Conservation (phyloP, 1,140 invertebrate species). For the Wasmannia auropunctata region DNA sequence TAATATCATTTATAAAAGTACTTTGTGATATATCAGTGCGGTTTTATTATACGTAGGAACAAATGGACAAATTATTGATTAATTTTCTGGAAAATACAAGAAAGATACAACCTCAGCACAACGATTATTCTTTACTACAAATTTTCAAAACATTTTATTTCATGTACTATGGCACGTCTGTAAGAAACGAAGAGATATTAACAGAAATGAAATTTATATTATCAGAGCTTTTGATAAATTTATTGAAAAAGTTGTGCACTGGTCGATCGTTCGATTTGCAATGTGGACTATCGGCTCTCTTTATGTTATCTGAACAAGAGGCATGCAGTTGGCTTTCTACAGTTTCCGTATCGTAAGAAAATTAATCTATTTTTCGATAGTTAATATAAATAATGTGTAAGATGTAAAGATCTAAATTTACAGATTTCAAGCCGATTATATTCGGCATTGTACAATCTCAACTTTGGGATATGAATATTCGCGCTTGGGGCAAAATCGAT, state of each 20-base stretch:
- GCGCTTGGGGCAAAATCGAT: conserved; percentile 66
- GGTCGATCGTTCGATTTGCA: conserved; percentile 74
- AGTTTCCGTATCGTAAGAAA: conserved; percentile 68
- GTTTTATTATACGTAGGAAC: conserved; percentile 23
- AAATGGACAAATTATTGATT: conserved; percentile 35
- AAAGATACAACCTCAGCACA: conserved; percentile 68
- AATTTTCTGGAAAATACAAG: conserved; percentile 53
- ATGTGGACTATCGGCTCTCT: conserved; percentile 76
- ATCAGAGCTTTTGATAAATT: conserved; percentile 20
- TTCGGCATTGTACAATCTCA: conserved; percentile 68
- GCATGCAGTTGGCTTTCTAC: conserved; percentile 67
- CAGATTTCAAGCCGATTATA: conserved; percentile 70
- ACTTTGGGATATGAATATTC: conserved; percentile 78
- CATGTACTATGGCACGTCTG: conserved; percentile 36
- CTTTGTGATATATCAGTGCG: not conserved
- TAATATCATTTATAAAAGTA: conserved; percentile 18
- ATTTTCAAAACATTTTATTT: conserved; percentile 74
- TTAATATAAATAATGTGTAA: not conserved
- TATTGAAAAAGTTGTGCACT: conserved; percentile 77
- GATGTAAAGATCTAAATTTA: not conserved
- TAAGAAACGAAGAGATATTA: conserved; percentile 27
- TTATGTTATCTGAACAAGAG: conserved; percentile 69
- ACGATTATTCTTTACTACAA: conserved; percentile 73
- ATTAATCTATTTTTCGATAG: not conserved
- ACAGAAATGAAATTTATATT: conserved; percentile 63